Conservation (phyloP, 2,888 invertebrate genomes). For the Tetanocera ferruginea region DNA sequence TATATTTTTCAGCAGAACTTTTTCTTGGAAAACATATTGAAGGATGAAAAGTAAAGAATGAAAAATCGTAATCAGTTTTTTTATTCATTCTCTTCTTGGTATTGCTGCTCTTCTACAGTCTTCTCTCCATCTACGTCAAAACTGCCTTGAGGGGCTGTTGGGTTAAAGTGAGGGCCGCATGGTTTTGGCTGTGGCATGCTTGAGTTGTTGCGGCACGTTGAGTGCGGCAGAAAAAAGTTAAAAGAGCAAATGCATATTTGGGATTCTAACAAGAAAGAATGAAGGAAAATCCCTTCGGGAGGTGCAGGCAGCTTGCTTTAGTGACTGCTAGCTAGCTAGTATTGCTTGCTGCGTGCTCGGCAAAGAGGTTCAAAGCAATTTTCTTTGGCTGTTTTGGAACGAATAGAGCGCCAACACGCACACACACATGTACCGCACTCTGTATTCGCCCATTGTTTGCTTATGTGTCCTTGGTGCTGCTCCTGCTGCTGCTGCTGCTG, state of each 20-base stretch:
- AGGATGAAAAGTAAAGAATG: slow-evolving; percentile 15
- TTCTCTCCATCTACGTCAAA: background rate
- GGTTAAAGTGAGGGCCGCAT: background rate
- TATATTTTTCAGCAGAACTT: too few species aligned
- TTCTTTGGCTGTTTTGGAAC: slow-evolving; percentile 3
- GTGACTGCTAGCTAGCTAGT: background rate
- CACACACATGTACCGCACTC: background rate
- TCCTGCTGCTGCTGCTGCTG: slow-evolving; percentile 18
- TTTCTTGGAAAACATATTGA: slow-evolving; percentile 1
- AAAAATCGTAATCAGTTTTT: slow-evolving; percentile 41
- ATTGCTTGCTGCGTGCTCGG: background rate
- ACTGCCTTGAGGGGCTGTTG: background rate
- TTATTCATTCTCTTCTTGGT: background rate
- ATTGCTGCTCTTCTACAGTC: too few species aligned
- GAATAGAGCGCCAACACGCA: background rate
- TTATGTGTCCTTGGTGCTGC: background rate
- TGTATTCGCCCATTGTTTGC: slow-evolving; percentile 27
- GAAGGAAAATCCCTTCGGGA: slow-evolving; percentile 16
- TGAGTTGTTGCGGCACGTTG: background rate
- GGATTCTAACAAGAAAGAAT: slow-evolving; percentile 27
- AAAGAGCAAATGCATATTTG: slow-evolving; percentile 41
- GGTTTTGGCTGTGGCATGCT: background rate
- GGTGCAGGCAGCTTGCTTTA: background rate
- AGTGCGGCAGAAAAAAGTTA: background rate
- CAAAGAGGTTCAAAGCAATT: slow-evolving; percentile 31